Percentiles rank a stretch among this genome's conserved stretches.
Conservation (phyloP, 2,797 vertebrate genomes). For the Ptychadena robeensis region DNA sequence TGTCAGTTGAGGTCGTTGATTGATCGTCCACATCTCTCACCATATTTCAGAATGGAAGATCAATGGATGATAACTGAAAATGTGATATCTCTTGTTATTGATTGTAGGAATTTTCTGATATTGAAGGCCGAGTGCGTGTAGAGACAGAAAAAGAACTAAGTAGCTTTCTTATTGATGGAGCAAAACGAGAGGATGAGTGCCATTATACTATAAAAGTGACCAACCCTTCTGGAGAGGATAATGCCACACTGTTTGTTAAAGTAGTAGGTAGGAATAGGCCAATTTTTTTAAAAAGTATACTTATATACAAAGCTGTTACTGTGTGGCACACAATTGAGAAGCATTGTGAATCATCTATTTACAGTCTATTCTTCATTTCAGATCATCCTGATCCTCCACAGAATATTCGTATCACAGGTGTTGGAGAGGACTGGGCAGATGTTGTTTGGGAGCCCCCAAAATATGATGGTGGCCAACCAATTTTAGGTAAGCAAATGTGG, state of each 20-base stretch:
- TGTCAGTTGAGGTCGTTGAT: no score
- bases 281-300: no score
- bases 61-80: no score
- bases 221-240: conserved; percentile 84
- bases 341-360: not conserved
- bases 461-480: conserved; percentile 82
- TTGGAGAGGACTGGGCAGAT: conserved; percentile 85
- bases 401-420: conserved; percentile 79
- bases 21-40: no score
- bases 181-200: conserved; percentile 79
- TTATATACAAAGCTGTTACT: no score
- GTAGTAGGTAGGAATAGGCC: conserved; percentile 81
- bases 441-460: conserved; percentile 84
- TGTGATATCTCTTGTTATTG: no score
- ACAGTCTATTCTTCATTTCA: conserved; percentile 61
- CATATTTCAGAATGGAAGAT: no score
- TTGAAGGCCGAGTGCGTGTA: conserved; percentile 79
- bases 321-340: not conserved
- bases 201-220: conserved; percentile 82
- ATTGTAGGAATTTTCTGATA: conserved; percentile 72
- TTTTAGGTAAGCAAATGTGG: conserved; percentile 82
- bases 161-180: conserved; percentile 88
- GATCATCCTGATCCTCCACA: conserved; percentile 87
- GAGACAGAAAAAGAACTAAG: conserved; percentile 77
- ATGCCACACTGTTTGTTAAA: conserved; percentile 76